phyloP scores from a whole-genome alignment of 2,113 vertebrate genomes.

The Melanerpes formicivorus region DNA sequence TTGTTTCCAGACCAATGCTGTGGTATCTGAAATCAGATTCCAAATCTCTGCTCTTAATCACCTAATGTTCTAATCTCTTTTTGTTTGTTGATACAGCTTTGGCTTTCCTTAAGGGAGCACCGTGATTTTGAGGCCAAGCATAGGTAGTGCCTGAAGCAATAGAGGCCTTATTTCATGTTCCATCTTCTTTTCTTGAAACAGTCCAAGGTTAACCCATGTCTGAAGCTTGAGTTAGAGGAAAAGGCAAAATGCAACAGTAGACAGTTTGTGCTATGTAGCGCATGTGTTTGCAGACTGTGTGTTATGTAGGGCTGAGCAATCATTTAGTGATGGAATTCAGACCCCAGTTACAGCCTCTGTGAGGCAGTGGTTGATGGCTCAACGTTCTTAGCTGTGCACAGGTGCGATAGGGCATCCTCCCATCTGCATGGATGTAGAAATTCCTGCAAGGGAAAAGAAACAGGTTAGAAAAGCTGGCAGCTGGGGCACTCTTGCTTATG shows the following conservation, averaged over 20 bases:
- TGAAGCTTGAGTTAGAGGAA: not conserved
- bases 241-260: not conserved
- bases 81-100: not conserved
- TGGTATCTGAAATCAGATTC: not conserved
- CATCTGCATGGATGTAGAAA: not conserved
- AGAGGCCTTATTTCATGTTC: not conserved
- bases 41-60: not conserved
- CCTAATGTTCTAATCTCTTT: not conserved
- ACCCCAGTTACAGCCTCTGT: not conserved
- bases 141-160: not conserved
- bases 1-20: not conserved
- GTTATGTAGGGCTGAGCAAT: slow-evolving; percentile 8
- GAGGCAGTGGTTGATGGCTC: not conserved
- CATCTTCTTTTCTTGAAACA: not conserved
- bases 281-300: not conserved
- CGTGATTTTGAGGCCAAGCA: not conserved
- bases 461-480: not conserved
- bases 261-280: not conserved
- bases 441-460: not conserved
- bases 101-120: not conserved
- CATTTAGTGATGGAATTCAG: not conserved
- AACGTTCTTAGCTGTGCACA: not conserved
- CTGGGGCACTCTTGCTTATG: not conserved
- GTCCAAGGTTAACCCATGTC: not conserved
- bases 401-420: not conserved